These are phyloP conservation scores for Nemurella pictetii DNA, from an alignment of 2,888 invertebrate genomes.

Conservation along the genomic window DNA sequence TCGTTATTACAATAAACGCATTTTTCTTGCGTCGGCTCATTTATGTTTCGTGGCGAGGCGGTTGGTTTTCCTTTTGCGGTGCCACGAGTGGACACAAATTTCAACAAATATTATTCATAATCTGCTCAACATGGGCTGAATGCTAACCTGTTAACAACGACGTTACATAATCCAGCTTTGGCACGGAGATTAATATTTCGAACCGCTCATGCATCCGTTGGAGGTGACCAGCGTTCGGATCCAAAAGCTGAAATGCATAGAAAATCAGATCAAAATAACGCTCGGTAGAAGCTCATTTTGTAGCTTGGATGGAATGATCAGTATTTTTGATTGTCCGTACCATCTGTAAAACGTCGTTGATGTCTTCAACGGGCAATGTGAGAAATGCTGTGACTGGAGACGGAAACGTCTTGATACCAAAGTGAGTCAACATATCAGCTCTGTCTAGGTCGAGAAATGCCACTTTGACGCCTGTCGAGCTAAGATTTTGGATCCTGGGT, in stretches of 20 bases:
- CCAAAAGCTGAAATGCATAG: neutral
- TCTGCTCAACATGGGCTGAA: neutral
- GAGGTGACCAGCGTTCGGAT: neutral
- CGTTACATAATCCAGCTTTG: neutral
- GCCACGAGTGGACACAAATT: too few relatives aligned
- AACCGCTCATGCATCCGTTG: neutral
- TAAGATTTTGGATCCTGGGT: neutral
- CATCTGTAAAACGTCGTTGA: neutral
- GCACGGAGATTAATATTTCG: neutral
- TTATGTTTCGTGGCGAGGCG: too few relatives aligned
- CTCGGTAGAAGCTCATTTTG: neutral
- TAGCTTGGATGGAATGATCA: neutral
- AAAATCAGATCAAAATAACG: neutral
- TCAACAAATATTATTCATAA: neutral
- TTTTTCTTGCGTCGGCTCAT: too few relatives aligned
- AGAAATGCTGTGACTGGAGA: neutral
- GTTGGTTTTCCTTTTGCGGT: too few relatives aligned
- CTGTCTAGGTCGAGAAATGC: neutral
- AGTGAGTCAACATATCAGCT: neutral
- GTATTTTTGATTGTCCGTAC: neutral
- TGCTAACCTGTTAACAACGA: neutral
- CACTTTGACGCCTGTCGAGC: neutral
- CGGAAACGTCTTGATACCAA: neutral
- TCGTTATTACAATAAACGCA: too few relatives aligned
- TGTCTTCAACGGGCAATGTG: neutral